These are phyloP conservation scores for Nothocercus nigrocapillus DNA, from an alignment of 2,113 vertebrate species.

Conservation along the genomic window DNA sequence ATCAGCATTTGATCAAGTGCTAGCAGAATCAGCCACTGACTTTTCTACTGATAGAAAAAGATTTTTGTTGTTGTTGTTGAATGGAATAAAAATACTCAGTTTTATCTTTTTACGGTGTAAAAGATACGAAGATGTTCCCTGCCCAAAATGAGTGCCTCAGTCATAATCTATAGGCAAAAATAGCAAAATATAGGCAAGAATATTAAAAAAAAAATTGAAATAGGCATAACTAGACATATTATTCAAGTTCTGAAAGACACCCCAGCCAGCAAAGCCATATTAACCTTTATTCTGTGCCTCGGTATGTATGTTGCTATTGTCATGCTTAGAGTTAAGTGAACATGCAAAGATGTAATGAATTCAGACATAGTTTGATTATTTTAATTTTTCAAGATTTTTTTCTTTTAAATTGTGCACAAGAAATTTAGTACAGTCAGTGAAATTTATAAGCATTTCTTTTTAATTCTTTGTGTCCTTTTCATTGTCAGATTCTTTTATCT, in stretches of 20 bases:
- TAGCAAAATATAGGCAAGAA: not conserved
- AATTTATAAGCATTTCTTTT: not conserved
- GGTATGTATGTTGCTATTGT: not conserved
- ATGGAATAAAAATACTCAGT: not conserved
- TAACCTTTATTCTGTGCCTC: not conserved
- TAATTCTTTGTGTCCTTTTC: not conserved
- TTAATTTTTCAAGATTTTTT: not conserved
- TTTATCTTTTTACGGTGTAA: not conserved
- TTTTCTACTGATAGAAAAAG: not conserved
- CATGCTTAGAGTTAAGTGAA: not conserved
- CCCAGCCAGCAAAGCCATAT: not conserved
- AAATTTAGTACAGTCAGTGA: not conserved
- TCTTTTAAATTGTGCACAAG: not conserved
- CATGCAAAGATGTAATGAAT: not conserved
- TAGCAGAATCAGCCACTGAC: not conserved
- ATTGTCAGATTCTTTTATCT: not conserved
- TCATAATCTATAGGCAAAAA: not conserved
- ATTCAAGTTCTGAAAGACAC: not conserved
- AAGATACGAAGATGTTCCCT: not conserved
- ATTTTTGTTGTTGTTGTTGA: not conserved
- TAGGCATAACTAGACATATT: not conserved
- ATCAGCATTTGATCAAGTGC: not conserved
- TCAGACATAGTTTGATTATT: not conserved
- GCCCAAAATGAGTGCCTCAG: not conserved
- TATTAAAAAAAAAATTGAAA: not conserved